These are phyloP conservation scores for Mycalesis mineus DNA, from an alignment of 2,888 invertebrate species.

Conservation along the genomic window DNA sequence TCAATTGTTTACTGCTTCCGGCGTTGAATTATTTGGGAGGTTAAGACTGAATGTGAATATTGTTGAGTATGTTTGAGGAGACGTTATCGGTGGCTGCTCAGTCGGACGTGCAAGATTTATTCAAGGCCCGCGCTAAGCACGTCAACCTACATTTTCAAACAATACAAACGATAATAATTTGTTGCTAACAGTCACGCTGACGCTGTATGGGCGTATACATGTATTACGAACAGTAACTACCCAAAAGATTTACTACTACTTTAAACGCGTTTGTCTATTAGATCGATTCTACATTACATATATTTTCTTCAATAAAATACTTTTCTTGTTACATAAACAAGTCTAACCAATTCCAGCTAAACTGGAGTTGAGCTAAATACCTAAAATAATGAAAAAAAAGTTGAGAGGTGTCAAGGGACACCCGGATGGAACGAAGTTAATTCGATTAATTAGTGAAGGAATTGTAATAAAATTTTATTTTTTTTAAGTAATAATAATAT, in stretches of 20 bases:
- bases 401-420: too few relatives aligned
- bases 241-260: background rate
- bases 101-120: slow-evolving; percentile 30
- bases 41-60: slow-evolving; percentile 12
- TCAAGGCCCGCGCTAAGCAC: slow-evolving; percentile 20
- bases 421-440: too few relatives aligned
- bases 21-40: slow-evolving; percentile 34
- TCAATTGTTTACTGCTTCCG: slow-evolving; percentile 50
- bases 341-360: too few relatives aligned
- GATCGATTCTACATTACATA: background rate
- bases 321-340: too few relatives aligned
- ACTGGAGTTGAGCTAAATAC: too few relatives aligned
- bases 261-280: background rate
- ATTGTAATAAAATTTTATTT: too few relatives aligned
- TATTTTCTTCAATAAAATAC: background rate
- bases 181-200: background rate
- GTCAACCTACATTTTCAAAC: slow-evolving; percentile 20
- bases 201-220: slow-evolving; percentile 4
- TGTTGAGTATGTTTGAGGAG: slow-evolving; percentile 49
- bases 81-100: slow-evolving; percentile 25
- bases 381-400: too few relatives aligned
- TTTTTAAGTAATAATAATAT: too few relatives aligned
- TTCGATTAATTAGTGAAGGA: too few relatives aligned
- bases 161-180: slow-evolving; percentile 15
- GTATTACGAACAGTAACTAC: background rate